Evolutionary conservation across 2,888 invertebrate species (phyloP).

Genomic region (Tenodera sinensis): DNA sequence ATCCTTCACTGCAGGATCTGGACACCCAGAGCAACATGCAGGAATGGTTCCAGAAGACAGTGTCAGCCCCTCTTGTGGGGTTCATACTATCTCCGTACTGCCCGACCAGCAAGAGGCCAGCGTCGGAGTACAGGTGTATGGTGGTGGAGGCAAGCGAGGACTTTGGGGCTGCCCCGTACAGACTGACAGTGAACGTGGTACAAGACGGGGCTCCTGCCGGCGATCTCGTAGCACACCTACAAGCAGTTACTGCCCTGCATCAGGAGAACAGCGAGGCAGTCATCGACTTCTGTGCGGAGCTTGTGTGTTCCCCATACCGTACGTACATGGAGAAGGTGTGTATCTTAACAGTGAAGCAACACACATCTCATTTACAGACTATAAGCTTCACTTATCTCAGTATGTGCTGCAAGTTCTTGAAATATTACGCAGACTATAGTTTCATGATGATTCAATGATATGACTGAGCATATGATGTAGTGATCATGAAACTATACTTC

Average conservation of each 20-base stretch:
- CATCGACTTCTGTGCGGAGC: constrained; percentile 45
- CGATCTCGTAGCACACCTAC: constrained; percentile 44
- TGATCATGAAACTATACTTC: too few relatives aligned
- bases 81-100: constrained; percentile 65
- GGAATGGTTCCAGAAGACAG: constrained; percentile 50
- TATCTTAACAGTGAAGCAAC: too few relatives aligned
- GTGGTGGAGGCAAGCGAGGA: constrained; percentile 48
- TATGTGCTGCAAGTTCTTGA: too few relatives aligned
- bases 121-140: constrained; percentile 57
- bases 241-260: constrained; percentile 40
- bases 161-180: constrained; percentile 51
- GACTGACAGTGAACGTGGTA: constrained; percentile 50
- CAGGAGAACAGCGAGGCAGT: constrained; percentile 37
- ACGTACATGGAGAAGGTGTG: constrained; percentile 56
- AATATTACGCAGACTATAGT: too few relatives aligned
- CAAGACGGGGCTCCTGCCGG: constrained; percentile 42
- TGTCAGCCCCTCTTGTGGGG: constrained; percentile 58
- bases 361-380: too few relatives aligned
- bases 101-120: constrained; percentile 49
- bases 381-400: too few relatives aligned
- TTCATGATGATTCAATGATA: too few relatives aligned
- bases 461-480: too few relatives aligned
- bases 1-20: constrained; percentile 67
- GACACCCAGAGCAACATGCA: constrained; percentile 61
- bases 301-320: constrained; percentile 51